phyloP scores from a whole-genome alignment of 2,888 invertebrate species.

The Bhutanitis thaidina region DNA sequence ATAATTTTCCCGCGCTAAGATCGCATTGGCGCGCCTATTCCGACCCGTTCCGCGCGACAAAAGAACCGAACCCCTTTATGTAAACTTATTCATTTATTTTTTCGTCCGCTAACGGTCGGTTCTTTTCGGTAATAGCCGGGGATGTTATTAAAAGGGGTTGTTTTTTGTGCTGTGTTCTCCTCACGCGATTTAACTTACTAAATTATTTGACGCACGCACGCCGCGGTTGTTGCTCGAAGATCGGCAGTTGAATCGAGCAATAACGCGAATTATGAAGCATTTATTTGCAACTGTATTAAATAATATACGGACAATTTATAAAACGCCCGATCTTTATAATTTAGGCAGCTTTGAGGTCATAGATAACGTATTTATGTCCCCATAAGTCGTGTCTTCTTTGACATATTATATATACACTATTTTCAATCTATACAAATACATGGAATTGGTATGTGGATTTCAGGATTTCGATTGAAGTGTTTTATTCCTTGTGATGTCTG shows the following conservation, averaged over 20 bases:
- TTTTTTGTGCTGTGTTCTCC: slow-evolving; percentile 60
- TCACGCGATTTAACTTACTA: slow-evolving; percentile 63
- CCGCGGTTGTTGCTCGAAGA: slow-evolving; percentile 18
- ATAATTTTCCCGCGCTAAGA: slow-evolving; percentile 65
- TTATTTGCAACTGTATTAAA: neutral
- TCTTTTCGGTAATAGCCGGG: slow-evolving; percentile 72
- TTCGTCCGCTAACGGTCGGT: slow-evolving; percentile 69
- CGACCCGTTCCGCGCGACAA: slow-evolving; percentile 56
- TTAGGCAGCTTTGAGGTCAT: too few species aligned
- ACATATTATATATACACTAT: too few species aligned
- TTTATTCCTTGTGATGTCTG: too few species aligned
- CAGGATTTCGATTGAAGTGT: too few species aligned
- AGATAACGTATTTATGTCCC: too few species aligned
- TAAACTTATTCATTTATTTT: slow-evolving; percentile 72
- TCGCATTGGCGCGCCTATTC: slow-evolving; percentile 49
- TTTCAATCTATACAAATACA: too few species aligned
- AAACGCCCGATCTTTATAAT: too few species aligned
- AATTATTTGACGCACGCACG: slow-evolving; percentile 64
- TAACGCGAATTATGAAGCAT: slow-evolving; percentile 3
- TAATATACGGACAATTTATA: neutral
- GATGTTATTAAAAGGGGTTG: slow-evolving; percentile 56
- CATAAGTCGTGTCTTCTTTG: too few species aligned
- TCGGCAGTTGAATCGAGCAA: neutral
- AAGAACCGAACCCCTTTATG: slow-evolving; percentile 56
- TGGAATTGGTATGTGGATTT: too few species aligned